Evolutionary conservation across 2,888 invertebrate genomes (phyloP).

Genomic region (Philaethria dido): DNA sequence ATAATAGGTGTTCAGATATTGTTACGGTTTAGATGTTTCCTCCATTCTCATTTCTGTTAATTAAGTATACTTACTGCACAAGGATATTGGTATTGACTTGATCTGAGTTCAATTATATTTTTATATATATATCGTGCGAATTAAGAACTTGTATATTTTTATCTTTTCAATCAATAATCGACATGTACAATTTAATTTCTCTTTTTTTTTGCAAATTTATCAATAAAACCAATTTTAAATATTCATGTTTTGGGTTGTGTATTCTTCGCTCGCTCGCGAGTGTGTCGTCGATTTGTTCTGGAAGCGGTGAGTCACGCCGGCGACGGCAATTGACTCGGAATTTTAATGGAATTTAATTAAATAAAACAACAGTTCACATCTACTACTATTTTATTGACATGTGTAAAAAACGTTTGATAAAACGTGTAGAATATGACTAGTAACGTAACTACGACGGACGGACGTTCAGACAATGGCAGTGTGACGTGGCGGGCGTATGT

Average conservation of each 20-base stretch:
- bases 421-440: constrained; percentile 64
- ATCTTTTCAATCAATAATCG: constrained; percentile 81
- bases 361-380: constrained; percentile 76
- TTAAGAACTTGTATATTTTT: constrained; percentile 81
- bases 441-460: constrained; percentile 44
- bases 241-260: constrained; percentile 52
- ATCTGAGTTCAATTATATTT: constrained; percentile 83
- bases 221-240: constrained; percentile 83
- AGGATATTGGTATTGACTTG: constrained; percentile 82
- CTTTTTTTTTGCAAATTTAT: constrained; percentile 78
- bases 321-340: constrained; percentile 73
- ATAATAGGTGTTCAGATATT: constrained; percentile 82
- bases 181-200: constrained; percentile 81
- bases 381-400: constrained; percentile 78
- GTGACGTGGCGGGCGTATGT: constrained; percentile 83
- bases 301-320: constrained; percentile 61
- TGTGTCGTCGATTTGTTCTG: constrained; percentile 28
- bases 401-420: constrained; percentile 72
- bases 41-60: constrained; percentile 74
- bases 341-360: constrained; percentile 79
- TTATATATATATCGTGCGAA: constrained; percentile 82
- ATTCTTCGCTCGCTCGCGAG: constrained; percentile 38
- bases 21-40: constrained; percentile 82
- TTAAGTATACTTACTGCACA: constrained; percentile 79
- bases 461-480: constrained; percentile 68